These are phyloP conservation scores for Gryllus bimaculatus DNA, from an alignment of 1,140 invertebrate species.

Conservation along the genomic window DNA sequence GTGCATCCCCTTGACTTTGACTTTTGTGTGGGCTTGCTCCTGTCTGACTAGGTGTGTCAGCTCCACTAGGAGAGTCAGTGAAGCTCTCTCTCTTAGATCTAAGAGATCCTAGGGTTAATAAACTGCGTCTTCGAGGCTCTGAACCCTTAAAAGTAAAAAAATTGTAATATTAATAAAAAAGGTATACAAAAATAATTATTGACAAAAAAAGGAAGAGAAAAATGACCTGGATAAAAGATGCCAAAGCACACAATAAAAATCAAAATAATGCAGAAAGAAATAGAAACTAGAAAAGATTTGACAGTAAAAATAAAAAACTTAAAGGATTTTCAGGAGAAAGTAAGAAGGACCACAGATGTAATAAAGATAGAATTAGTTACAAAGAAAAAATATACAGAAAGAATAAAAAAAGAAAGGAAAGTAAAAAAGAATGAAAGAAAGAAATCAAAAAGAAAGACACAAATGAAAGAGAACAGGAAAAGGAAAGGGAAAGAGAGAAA, in stretches of 20 bases:
- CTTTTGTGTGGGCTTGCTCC: constrained; percentile 7
- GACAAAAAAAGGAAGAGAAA: neutral
- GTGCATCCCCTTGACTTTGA: constrained; percentile 11
- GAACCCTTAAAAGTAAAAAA: constrained; percentile 2
- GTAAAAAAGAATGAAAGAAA: too few relatives aligned
- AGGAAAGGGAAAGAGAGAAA: too few relatives aligned
- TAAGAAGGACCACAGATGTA: too few relatives aligned
- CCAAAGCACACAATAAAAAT: neutral
- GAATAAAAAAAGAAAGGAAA: too few relatives aligned
- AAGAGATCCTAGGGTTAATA: constrained; percentile 25
- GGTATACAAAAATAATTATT: too few relatives aligned
- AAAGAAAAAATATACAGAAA: too few relatives aligned
- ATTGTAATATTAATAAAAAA: neutral
- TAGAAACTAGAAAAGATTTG: too few relatives aligned
- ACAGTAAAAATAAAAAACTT: too few relatives aligned
- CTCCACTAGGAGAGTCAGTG: constrained; percentile 18
- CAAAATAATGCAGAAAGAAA: neutral
- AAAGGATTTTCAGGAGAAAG: too few relatives aligned
- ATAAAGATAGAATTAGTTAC: too few relatives aligned
- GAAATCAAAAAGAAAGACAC: too few relatives aligned
- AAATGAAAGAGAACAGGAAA: too few relatives aligned
- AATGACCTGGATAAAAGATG: neutral
- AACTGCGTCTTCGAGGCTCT: constrained; percentile 24
- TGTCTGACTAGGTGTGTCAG: constrained; percentile 11
- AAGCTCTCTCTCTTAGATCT: constrained; percentile 25